A percentile compares a stretch with the other conserved stretches of the same genome.
These are phyloP conservation scores for Peucedramus taeniatus DNA, from an alignment of 2,113 vertebrate species.

Conservation along the genomic window DNA sequence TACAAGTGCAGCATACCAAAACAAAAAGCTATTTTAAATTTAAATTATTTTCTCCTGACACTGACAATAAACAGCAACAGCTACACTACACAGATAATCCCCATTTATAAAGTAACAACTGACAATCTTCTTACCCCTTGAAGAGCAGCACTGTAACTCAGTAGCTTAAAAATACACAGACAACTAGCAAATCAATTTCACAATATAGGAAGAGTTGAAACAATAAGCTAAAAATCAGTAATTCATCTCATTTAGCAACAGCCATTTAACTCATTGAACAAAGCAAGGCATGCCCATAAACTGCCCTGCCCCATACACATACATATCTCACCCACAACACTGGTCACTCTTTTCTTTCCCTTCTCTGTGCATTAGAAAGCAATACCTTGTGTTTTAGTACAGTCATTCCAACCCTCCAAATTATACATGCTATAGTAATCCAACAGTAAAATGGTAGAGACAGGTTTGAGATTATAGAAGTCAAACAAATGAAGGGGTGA, in stretches of 20 bases:
- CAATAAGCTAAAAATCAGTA: not conserved
- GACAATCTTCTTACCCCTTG: not conserved
- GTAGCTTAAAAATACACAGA: not conserved
- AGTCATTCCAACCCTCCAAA: not conserved
- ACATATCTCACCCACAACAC: not conserved
- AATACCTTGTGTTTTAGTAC: rapidly evolving
- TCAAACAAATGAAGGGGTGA: not conserved
- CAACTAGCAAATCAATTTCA: not conserved
- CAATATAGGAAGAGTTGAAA: not conserved
- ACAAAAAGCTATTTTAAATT: not conserved
- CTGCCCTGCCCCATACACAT: not conserved
- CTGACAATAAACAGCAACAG: not conserved
- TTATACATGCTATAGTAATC: not conserved
- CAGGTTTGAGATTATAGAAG: not conserved
- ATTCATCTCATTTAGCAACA: not conserved
- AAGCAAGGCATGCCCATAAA: not conserved
- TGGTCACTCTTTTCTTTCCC: not conserved
- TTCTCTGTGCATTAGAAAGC: not conserved
- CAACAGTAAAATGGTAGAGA: not conserved
- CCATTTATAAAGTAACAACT: not conserved
- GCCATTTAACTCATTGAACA: not conserved
- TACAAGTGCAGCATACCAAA: not conserved
- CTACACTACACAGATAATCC: not conserved
- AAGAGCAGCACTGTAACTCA: not conserved
- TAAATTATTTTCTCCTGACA: not conserved